These are phyloP conservation scores for Malthinus seriepunctatus DNA, from an alignment of 2,888 invertebrate genomes.

Conservation along the genomic window DNA sequence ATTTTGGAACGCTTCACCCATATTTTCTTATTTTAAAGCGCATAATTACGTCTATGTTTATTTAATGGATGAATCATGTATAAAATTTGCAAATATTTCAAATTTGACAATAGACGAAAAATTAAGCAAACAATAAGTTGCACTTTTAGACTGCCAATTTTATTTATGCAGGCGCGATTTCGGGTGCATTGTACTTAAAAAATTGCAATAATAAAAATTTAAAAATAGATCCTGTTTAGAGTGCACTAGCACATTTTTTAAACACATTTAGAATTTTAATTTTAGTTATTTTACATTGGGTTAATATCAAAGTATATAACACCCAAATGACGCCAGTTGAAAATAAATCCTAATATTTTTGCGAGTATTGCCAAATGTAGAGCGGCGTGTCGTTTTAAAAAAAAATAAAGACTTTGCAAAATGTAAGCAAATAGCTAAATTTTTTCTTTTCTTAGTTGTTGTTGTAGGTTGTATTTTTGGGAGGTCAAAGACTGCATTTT, in stretches of 20 bases:
- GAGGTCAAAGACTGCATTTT: slow-evolving; percentile 3
- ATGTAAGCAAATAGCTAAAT: not conserved
- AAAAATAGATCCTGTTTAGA: slow-evolving; percentile 32
- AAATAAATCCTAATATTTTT: not conserved
- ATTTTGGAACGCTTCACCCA: too few species aligned
- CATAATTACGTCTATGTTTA: too few species aligned
- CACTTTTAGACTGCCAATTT: slow-evolving; percentile 16
- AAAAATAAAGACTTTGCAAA: not conserved
- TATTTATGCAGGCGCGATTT: slow-evolving; percentile 24
- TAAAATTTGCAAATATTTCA: too few species aligned
- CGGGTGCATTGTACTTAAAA: slow-evolving; percentile 32
- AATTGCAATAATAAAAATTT: slow-evolving; percentile 29
- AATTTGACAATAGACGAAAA: too few species aligned
- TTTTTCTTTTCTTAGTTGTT: slow-evolving; percentile 1
- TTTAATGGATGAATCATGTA: too few species aligned
- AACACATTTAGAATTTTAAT: slow-evolving; percentile 32
- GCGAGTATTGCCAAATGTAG: slow-evolving; percentile 5
- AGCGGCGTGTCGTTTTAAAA: not conserved
- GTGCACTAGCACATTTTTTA: slow-evolving; percentile 32
- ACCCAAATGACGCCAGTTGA: not conserved
- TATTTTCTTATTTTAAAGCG: too few species aligned
- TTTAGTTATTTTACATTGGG: slow-evolving; percentile 20
- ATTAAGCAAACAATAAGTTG: slow-evolving; percentile 1
- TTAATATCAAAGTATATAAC: slow-evolving; percentile 1
- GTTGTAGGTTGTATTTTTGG: not conserved